Conservation (phyloP, 2,888 invertebrate species). For the Ormyrus thymus region DNA sequence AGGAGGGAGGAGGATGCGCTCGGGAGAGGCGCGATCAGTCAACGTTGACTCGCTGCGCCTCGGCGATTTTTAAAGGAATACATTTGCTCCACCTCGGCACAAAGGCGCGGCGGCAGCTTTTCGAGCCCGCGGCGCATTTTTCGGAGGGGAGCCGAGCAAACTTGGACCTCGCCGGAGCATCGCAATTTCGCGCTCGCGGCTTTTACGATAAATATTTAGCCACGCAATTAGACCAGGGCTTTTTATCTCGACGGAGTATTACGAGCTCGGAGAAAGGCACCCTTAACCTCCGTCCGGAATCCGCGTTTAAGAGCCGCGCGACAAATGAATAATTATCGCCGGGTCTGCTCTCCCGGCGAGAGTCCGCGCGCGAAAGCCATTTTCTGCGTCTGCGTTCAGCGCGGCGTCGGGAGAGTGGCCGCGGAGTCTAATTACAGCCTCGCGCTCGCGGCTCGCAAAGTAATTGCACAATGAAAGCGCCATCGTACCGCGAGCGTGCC, state of each 20-base stretch:
- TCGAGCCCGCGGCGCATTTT: neutral
- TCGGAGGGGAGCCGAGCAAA: too few species aligned
- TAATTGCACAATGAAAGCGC: constrained; percentile 21
- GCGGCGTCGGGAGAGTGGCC: neutral
- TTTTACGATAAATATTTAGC: too few species aligned
- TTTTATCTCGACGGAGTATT: too few species aligned
- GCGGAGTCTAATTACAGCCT: constrained; percentile 20
- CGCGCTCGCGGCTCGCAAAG: neutral
- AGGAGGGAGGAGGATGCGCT: neutral
- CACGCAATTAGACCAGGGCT: too few species aligned
- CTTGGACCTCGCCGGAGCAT: neutral
- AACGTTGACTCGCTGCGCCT: constrained; percentile 12
- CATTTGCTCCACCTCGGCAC: neutral
- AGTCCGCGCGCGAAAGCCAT: constrained; percentile 4
- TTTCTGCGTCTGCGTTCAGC: neutral
- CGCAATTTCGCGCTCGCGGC: neutral
- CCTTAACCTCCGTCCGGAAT: too few species aligned
- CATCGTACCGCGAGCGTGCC: neutral
- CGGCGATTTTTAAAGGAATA: neutral
- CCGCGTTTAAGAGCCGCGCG: too few species aligned
- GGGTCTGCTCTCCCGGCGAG: neutral
- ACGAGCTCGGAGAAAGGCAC: too few species aligned
- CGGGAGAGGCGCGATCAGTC: constrained; percentile 45
- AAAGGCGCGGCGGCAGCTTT: too few species aligned
- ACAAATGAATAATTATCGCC: constrained; percentile 35